Conservation (phyloP, 2,888 invertebrate species). For the Dryobota labecula region DNA sequence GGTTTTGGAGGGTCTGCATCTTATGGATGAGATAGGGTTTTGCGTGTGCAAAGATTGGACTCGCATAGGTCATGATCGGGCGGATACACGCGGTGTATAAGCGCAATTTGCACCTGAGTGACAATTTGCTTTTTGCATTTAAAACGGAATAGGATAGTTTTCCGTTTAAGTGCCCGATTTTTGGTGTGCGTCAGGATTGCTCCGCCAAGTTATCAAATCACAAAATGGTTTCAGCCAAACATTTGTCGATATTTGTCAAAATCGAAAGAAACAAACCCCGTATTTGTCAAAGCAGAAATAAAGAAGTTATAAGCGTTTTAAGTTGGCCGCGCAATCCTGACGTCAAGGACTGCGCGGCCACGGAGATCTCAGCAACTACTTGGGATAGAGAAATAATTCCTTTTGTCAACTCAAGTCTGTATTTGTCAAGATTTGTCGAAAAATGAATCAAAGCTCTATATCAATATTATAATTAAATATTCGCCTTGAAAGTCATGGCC, state of each 20-base stretch:
- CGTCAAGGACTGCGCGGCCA: constrained; percentile 48
- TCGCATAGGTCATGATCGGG: no score
- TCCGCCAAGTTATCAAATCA: constrained; percentile 52
- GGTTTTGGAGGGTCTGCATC: no score
- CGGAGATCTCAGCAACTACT: constrained; percentile 50
- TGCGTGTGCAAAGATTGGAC: no score
- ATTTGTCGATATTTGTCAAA: constrained; percentile 48
- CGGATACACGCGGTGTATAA: no score
- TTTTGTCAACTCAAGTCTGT: constrained; percentile 46
- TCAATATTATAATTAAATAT: constrained; percentile 49
- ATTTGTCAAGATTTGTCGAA: constrained; percentile 50
- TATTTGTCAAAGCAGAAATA: constrained; percentile 46
- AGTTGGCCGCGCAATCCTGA: constrained; percentile 47
- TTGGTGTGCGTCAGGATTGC: constrained; percentile 48
- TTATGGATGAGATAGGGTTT: no score
- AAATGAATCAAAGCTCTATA: constrained; percentile 48
- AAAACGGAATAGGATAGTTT: no score
- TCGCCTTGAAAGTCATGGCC: constrained; percentile 48
- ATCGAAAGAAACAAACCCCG: constrained; percentile 47
- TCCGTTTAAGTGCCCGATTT: no score
- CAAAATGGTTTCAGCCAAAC: constrained; percentile 50
- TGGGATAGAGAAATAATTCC: constrained; percentile 48
- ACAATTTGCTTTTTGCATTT: no score
- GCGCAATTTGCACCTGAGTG: no score
- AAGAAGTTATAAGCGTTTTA: constrained; percentile 45